Percentiles rank a stretch among this genome's conserved stretches.
Evolutionary conservation across 2,113 vertebrate species (phyloP).

Genomic region (Progne subis): DNA sequence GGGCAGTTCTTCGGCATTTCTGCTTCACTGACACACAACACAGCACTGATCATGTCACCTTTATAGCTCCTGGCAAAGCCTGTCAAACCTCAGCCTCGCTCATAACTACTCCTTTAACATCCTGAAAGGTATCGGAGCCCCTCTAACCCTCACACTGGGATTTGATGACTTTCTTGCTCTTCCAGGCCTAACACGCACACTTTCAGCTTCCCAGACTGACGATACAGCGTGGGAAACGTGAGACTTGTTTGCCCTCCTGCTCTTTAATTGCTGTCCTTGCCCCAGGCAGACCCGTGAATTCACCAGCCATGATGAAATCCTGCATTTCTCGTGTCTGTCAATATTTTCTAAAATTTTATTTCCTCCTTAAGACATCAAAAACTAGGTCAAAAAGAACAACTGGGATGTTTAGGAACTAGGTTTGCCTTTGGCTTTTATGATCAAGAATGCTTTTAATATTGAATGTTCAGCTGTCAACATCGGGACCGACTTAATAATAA

Average conservation of each 20-base stretch:
- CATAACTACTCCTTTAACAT: background rate
- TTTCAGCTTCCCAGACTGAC: background rate
- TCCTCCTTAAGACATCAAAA: constrained; percentile 22
- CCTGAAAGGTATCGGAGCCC: background rate
- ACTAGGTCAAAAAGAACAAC: constrained; percentile 32
- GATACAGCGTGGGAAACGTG: background rate
- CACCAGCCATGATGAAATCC: background rate
- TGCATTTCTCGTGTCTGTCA: background rate
- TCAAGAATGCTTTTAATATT: constrained; percentile 40
- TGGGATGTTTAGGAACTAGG: constrained; percentile 10
- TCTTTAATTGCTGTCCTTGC: background rate
- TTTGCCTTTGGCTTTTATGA: constrained; percentile 51
- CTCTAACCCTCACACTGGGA: background rate
- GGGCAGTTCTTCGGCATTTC: background rate
- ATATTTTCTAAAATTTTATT: background rate
- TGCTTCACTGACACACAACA: background rate
- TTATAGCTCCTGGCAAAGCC: background rate
- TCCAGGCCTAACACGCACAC: rapidly evolving
- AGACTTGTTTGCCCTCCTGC: background rate
- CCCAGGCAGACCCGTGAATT: background rate
- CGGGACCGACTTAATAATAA: constrained; percentile 3
- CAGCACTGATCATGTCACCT: constrained; percentile 1
- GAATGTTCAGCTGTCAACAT: constrained; percentile 35
- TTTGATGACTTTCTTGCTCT: background rate
- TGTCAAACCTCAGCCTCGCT: background rate